These are phyloP conservation scores for Gadus chalcogrammus DNA, from an alignment of 2,113 vertebrate genomes.

Conservation along the genomic window DNA sequence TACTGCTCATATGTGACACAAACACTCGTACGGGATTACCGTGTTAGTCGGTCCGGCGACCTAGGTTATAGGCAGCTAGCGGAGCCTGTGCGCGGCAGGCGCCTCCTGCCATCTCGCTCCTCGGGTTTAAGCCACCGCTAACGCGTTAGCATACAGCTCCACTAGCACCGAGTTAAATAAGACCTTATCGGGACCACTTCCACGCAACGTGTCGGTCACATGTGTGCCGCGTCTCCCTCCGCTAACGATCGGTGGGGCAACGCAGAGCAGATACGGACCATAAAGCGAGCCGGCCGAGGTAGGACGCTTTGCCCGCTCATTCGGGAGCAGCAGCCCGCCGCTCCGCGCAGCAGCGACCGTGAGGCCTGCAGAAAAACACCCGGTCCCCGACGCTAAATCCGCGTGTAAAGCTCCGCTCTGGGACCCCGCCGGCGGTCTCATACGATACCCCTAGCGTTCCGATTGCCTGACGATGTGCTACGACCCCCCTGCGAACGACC, in stretches of 20 bases:
- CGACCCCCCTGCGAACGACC: background rate
- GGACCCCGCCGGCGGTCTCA: slow-evolving; percentile 19
- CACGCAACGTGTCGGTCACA: slow-evolving; percentile 47
- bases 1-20: background rate
- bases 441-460: slow-evolving; percentile 56
- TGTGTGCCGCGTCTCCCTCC: background rate
- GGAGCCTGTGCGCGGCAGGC: background rate
- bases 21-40: background rate
- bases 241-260: background rate
- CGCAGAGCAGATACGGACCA: background rate
- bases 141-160: slow-evolving; percentile 36
- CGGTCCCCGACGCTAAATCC: slow-evolving; percentile 32
- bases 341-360: slow-evolving; percentile 50
- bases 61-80: background rate
- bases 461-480: slow-evolving; percentile 27
- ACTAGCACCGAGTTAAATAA: slow-evolving; percentile 41
- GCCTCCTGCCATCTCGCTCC: background rate
- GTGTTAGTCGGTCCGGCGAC: background rate
- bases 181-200: background rate
- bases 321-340: slow-evolving; percentile 61
- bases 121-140: slow-evolving; percentile 39
- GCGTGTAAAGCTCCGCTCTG: slow-evolving; percentile 17
- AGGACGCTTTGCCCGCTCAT: slow-evolving; percentile 53
- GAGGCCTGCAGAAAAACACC: slow-evolving; percentile 73
- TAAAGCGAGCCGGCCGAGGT: slow-evolving; percentile 31